Percentiles rank a stretch among this genome's conserved stretches.
phyloP scores from a whole-genome alignment of 2,888 invertebrate species.

The Bimastos eiseni region DNA sequence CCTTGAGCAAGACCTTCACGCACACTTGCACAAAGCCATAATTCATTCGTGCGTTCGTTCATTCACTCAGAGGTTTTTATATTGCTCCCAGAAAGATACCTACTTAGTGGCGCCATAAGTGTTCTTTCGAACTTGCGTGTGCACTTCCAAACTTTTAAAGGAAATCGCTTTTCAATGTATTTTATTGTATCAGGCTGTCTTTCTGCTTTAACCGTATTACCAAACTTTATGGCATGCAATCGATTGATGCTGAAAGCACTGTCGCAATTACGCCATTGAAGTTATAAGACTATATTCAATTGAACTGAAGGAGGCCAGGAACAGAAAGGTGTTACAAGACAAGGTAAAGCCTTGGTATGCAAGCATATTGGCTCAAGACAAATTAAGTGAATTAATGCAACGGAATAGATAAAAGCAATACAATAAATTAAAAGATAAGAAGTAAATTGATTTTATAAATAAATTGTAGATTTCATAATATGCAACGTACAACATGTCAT shows the following conservation, averaged over 20 bases:
- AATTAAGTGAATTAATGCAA: not conserved
- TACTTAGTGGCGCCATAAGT: too few species aligned
- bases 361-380: not conserved
- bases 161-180: too few species aligned
- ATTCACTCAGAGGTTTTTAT: too few species aligned
- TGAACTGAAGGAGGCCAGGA: not conserved
- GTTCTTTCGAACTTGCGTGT: too few species aligned
- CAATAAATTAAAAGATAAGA: not conserved
- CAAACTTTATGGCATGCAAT: too few species aligned
- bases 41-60: too few species aligned
- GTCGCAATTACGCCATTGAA: not conserved
- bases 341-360: not conserved
- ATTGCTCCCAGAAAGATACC: too few species aligned
- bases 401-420: not conserved
- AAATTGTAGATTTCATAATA: not conserved
- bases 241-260: not conserved
- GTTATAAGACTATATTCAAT: not conserved
- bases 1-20: too few species aligned
- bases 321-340: not conserved
- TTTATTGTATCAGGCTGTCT: too few species aligned
- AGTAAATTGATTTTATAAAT: not conserved
- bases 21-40: too few species aligned
- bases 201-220: too few species aligned
- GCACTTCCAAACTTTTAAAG: too few species aligned
- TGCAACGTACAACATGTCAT: not conserved